Evolutionary conservation across 2,888 invertebrate genomes (phyloP), one percentile per base, ranked within the genome.

Genomic region (Watsonalla binaria): DNA sequence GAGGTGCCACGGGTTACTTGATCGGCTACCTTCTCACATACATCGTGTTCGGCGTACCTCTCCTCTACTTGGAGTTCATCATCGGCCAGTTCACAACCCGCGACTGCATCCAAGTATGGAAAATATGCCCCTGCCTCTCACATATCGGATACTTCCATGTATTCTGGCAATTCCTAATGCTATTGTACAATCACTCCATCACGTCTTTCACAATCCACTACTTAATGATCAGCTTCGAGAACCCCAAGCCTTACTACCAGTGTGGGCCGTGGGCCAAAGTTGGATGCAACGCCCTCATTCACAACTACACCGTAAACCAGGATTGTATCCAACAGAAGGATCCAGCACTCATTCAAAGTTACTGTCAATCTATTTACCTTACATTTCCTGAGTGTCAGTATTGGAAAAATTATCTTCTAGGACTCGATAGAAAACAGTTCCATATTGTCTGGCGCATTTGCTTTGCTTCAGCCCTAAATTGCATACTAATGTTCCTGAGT

Each of bases 381-480:
- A 82, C 87, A 0, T 89, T 76, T 60, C 83, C 89, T 0, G 89
- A 86, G 68, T 80, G 75, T 60, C 85, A 89, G 53, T 90, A 86
- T 56, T 87, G 81, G 80, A 77, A 76, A 53, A 67, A 63, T 59
- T 54, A 72, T 47, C 61, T 79, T 14, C 51, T 80, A 24, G 70
- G 70, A 9, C 13, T 54, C 6, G 51, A 58, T 42, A 48, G 54
- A 24, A 33, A 49, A 0, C 24, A 50, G 4, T 68, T 71, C 54
- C 63, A 63, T 9, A 55, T 88, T n/a, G 77, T 82, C 0, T 89
- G 87, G 88, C 76, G 76, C 34, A 72, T 84, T 5, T 72, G 75
- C n/a, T 62, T 90, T 0, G 78, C 82, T 6, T 88, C 89, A 6
- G 76, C 57, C 0, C 34, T 85, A 11, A 60, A 76, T 15, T 72